Evolutionary conservation across 2,113 vertebrate genomes (phyloP).

Genomic region (Carassius gibelio): DNA sequence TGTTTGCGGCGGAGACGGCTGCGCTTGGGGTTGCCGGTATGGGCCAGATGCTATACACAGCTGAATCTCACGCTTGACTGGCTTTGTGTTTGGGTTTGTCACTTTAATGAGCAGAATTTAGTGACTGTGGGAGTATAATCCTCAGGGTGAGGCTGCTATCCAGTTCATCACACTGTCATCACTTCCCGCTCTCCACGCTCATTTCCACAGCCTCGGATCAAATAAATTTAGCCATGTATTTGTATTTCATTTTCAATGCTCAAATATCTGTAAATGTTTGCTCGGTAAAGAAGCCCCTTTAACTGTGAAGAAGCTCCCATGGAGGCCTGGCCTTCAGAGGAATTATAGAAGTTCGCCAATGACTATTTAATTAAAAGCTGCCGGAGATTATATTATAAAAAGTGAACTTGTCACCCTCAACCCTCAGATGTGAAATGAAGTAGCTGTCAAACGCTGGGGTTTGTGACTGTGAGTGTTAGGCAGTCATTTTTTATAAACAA

Average conservation of each 20-base stretch:
- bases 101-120: slow-evolving; percentile 85
- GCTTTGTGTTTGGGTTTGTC: slow-evolving; percentile 80
- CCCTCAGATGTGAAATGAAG: slow-evolving; percentile 46
- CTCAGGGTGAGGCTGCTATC: slow-evolving; percentile 71
- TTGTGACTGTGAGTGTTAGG: neutral
- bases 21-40: slow-evolving; percentile 70
- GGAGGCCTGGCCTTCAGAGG: slow-evolving; percentile 47
- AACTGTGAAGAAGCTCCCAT: slow-evolving; percentile 20
- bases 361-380: slow-evolving; percentile 56
- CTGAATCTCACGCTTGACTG: slow-evolving; percentile 80
- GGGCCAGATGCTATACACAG: slow-evolving; percentile 81
- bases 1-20: slow-evolving; percentile 58
- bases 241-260: slow-evolving; percentile 51
- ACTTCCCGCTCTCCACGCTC: slow-evolving; percentile 63
- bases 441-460: slow-evolving; percentile 13
- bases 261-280: slow-evolving; percentile 44
- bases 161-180: slow-evolving; percentile 73
- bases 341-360: slow-evolving; percentile 45
- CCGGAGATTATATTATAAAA: slow-evolving; percentile 45
- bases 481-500: slow-evolving; percentile 19
- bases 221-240: slow-evolving; percentile 50
- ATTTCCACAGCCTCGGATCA: slow-evolving; percentile 43
- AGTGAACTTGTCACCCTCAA: slow-evolving; percentile 44
- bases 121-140: slow-evolving; percentile 76
- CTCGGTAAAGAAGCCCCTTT: slow-evolving; percentile 36